phyloP scores from a whole-genome alignment of 1,140 invertebrate genomes.

The Magallana angulata region DNA sequence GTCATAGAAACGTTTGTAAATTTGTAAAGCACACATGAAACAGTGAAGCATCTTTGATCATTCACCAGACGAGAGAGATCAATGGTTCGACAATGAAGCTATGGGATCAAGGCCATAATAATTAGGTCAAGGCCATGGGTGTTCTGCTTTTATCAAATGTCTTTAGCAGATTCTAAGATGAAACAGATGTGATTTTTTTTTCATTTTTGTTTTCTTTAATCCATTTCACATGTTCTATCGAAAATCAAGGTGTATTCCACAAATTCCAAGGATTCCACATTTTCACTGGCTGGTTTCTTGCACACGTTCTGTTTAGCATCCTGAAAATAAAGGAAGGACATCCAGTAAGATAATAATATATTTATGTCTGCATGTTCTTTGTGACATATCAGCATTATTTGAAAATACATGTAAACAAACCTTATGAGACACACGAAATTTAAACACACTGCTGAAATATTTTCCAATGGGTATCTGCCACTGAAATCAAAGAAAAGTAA shows the following conservation, averaged over 20 bases:
- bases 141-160: background rate
- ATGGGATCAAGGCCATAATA: constrained; percentile 7
- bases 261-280: constrained; percentile 3
- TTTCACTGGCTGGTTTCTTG: constrained; percentile 7
- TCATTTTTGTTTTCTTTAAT: background rate
- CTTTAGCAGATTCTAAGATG: background rate
- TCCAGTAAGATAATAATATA: too few species aligned
- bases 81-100: constrained; percentile 24
- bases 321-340: background rate
- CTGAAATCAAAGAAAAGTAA: constrained; percentile 47
- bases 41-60: constrained; percentile 8
- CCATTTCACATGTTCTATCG: constrained; percentile 37
- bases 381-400: background rate
- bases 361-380: too few species aligned
- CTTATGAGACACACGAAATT: constrained; percentile 53
- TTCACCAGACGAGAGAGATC: constrained; percentile 16
- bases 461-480: constrained; percentile 56
- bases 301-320: background rate
- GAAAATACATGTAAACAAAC: constrained; percentile 9
- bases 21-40: constrained; percentile 31
- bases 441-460: constrained; percentile 50
- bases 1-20: background rate
- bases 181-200: background rate
- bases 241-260: constrained; percentile 32
- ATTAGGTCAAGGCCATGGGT: background rate